phyloP scores from a whole-genome alignment of 2,888 invertebrate genomes.

The Lochmaea crataegi region DNA sequence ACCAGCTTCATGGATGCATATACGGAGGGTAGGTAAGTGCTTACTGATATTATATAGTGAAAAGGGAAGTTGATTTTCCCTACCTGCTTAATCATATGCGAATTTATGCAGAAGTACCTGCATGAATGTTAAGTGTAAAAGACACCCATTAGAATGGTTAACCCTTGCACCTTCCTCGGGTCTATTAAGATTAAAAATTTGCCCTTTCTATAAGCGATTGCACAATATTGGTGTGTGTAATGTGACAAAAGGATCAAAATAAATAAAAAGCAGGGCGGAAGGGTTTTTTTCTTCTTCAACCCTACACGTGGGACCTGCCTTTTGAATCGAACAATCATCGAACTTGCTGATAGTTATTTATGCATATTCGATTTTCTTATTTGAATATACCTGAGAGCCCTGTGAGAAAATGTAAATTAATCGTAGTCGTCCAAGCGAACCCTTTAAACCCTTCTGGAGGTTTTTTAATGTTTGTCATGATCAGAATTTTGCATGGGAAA shows the following conservation, averaged over 20 bases:
- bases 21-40: slow-evolving; percentile 34
- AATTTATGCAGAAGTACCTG: slow-evolving; percentile 66
- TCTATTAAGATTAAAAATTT: slow-evolving; percentile 46
- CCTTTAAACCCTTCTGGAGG: neutral
- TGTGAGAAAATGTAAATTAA: slow-evolving; percentile 65
- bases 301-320: slow-evolving; percentile 35
- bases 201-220: slow-evolving; percentile 23
- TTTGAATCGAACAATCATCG: slow-evolving; percentile 32
- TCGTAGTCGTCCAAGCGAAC: slow-evolving; percentile 51
- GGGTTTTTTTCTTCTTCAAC: slow-evolving; percentile 21
- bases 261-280: slow-evolving; percentile 35
- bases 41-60: slow-evolving; percentile 49
- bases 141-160: slow-evolving; percentile 64
- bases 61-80: slow-evolving; percentile 61
- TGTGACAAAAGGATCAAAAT: slow-evolving; percentile 35
- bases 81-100: slow-evolving; percentile 66
- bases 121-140: slow-evolving; percentile 67
- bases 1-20: too few species aligned
- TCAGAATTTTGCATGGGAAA: slow-evolving; percentile 48
- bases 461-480: slow-evolving; percentile 4
- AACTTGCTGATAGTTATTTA: slow-evolving; percentile 63
- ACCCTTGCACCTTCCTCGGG: slow-evolving; percentile 52
- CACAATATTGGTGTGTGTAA: slow-evolving; percentile 35
- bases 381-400: slow-evolving; percentile 63
- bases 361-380: slow-evolving; percentile 65